phyloP scores from a whole-genome alignment of 2,113 vertebrate genomes.

The Edolisoma coerulescens region DNA sequence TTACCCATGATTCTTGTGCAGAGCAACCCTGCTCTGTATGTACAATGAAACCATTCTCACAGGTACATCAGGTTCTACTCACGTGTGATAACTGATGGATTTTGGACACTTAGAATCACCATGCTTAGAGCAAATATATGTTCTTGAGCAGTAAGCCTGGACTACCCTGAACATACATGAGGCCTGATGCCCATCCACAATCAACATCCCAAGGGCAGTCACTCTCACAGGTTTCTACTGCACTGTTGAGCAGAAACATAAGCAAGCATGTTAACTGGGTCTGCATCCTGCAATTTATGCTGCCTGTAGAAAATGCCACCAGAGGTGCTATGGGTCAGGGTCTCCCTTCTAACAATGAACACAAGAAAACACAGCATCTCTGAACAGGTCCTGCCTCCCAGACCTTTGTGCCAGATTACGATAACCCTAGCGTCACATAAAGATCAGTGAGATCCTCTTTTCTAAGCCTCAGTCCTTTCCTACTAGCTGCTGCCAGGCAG shows the following conservation, averaged over 20 bases:
- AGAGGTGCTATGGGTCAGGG: neutral
- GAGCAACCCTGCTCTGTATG: neutral
- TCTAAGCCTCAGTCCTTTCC: neutral
- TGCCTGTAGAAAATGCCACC: neutral
- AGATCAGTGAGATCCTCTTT: neutral
- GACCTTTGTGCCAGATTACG: neutral
- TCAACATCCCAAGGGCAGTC: neutral
- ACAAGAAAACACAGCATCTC: neutral
- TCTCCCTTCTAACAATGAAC: neutral
- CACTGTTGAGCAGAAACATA: neutral
- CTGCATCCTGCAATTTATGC: neutral
- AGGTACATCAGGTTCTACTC: neutral
- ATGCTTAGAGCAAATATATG: neutral
- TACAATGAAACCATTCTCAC: fast-evolving
- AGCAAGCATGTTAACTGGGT: neutral
- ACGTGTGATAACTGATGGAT: neutral
- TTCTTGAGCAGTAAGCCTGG: neutral
- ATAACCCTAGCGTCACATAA: neutral
- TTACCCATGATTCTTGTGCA: neutral
- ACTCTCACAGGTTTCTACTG: neutral
- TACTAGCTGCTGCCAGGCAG: neutral
- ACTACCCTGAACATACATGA: neutral
- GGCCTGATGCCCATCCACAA: neutral
- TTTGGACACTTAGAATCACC: neutral
- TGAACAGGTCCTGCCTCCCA: neutral